Base-by-base conservation (phyloP, 2,113 vertebrate species). In the Theropithecus gelada region DNA sequence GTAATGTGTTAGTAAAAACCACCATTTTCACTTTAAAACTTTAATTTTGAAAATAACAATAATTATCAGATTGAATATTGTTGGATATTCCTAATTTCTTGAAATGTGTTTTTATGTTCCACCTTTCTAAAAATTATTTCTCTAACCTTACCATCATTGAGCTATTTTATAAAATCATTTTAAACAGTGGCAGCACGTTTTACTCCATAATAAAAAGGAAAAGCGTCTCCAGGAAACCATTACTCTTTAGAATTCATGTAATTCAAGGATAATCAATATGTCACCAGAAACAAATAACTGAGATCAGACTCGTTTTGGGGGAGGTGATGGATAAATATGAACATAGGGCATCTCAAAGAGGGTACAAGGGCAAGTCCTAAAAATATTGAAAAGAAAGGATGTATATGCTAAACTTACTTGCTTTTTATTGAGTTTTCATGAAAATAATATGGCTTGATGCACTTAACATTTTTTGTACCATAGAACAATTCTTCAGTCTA, bases 391-490 rank as follows among this genome's bases (percentile, higher is more conserved):
- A 82, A 70, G 16, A 38, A 16, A 70, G 18, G 12, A 40, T 27
- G 8, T 7, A 16, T 10, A 38, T 40, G 5, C 20, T 86, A 16
- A n/a, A n/a, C 59, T 72, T 81, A 55, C 68, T 72, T 79, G 20
- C 35, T 91, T 94, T 79, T 38, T 82, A 22, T 55, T 89, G 59
- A 52, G 57, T 92, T 92, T 93, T 79, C n/a, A 76, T 95, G 18
- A 70, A 80, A 86, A 80, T 48, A 64, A 6, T 45, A 48, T 22
- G 6, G 27, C 14, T 43, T 50, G 8, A 81, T 17, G 3, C 32
- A 55, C 32, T 75, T 90, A 40, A 76, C 17, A 5, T 30, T 93
- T 80, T 86, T 90, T 23, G 23, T 38, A 48, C 6, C 22, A 64
- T 5, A 59, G n/a, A 43, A 52, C n/a, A 81, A n/a, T 13, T 73